Evolutionary conservation across 23 tunicate genomes (phyloP), one percentile per base, ranked within the genome.

Genomic region (Corella eumyota): DNA sequence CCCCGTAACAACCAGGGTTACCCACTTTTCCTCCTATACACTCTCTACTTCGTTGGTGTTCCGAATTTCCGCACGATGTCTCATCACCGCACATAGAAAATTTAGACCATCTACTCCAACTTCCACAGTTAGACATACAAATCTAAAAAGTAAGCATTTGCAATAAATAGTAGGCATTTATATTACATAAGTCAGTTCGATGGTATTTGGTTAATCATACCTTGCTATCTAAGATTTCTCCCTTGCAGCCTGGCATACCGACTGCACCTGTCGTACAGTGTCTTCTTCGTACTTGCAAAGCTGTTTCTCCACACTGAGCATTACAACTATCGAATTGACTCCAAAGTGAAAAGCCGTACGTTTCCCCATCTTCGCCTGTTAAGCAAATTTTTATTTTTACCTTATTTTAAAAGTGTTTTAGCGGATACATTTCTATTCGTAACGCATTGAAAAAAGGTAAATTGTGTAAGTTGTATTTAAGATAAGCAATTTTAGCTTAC

Each of bases 191-290:
- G n/a, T n/a, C n/a, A n/a, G n/a, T n/a, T n/a, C n/a, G n/a, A n/a
- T n/a, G n/a, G n/a, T n/a, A n/a, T n/a, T n/a, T n/a, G n/a, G n/a
- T n/a, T n/a, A n/a, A n/a, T n/a, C 60, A 2, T 54, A 54, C 60
- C 29, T 54, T 32, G 11, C 4, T 54, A 26, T 54, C 60, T 25
- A 17, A 34, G 71, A 25, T 27, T 23, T 40, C 2, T 35, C 59
- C 60, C 2, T n/a, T 22, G 49, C 71, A 66, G 29, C 52, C 52
- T 2, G 58, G 36, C 30, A 58, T 50, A 22, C 71, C 71, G 30
- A 32, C 32, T 48, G 71, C 24, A 24, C 71, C 71, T 21, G 58
- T 66, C 20, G 50, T 66, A 24, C 71, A 66, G 50, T 36, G 30
- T 48, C 71, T 66, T 48, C 32, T 6, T 48, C 58, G 30, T 6